Evolutionary conservation across 1,140 invertebrate genomes (phyloP).

Genomic region (Hormaphis cornu): DNA sequence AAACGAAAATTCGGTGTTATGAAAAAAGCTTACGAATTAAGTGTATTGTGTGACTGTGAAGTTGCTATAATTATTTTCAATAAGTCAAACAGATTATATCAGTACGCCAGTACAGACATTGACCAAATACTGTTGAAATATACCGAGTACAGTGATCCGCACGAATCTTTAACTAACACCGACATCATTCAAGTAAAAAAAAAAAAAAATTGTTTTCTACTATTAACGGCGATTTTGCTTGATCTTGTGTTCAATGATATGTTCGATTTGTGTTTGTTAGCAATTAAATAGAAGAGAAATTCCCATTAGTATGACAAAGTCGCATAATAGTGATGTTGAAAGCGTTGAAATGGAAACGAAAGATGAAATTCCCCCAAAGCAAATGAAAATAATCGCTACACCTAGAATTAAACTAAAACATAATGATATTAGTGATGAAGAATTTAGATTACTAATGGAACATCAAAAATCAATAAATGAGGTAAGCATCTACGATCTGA

Average conservation of each 20-base stretch:
- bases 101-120: constrained; percentile 99
- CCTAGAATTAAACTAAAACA: constrained; percentile 90
- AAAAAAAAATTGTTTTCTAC: neutral
- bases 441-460: constrained; percentile 94
- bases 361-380: neutral
- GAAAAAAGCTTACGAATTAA: constrained; percentile 99
- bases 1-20: constrained; percentile 99
- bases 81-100: constrained; percentile 97
- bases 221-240: neutral
- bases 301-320: constrained; percentile 71
- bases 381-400: constrained; percentile 63
- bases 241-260: neutral
- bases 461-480: constrained; percentile 53
- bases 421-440: constrained; percentile 83
- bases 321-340: neutral
- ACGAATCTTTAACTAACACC: constrained; percentile 98
- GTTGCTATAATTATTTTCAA: constrained; percentile 99
- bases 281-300: constrained; percentile 96
- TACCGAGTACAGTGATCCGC: constrained; percentile 99
- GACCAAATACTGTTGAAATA: constrained; percentile 99
- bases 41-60: constrained; percentile 98
- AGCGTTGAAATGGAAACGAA: neutral
- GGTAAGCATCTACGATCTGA: constrained; percentile 43
- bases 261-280: constrained; percentile 58
- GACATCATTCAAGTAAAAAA: constrained; percentile 96